Evolutionary conservation across 2,888 invertebrate genomes (phyloP).

Genomic region (Volucella bombylans): DNA sequence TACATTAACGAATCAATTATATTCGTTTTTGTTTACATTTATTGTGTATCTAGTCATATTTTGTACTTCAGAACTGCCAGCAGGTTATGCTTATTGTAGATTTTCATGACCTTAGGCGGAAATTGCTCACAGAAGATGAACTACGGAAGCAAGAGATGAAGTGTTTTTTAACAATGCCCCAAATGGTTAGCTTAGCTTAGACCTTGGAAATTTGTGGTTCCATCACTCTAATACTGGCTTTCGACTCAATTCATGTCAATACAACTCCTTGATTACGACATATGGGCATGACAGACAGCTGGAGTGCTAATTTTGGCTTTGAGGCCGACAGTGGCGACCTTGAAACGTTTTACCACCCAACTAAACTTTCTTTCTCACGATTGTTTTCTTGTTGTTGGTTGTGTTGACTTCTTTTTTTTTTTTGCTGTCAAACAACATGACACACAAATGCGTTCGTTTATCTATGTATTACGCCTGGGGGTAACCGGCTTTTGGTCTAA

Average conservation of each 20-base stretch:
- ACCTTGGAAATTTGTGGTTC: conserved; percentile 32
- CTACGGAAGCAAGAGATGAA: conserved; percentile 53
- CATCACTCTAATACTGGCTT: conserved; percentile 16
- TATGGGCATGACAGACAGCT: conserved; percentile 5
- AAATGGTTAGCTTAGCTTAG: not conserved
- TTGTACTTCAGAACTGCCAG: conserved; percentile 8
- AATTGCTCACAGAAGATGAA: conserved; percentile 32
- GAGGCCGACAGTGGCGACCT: conserved; percentile 35
- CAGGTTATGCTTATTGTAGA: conserved; percentile 10
- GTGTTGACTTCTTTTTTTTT: not conserved
- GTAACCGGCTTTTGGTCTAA: conserved; percentile 57
- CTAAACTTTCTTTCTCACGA: conserved; percentile 45
- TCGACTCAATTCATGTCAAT: conserved; percentile 3
- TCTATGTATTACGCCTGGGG: conserved; percentile 21
- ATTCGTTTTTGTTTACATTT: not conserved
- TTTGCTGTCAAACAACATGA: not conserved
- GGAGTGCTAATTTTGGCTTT: conserved; percentile 18
- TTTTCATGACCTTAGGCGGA: conserved; percentile 39
- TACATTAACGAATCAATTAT: conserved; percentile 2
- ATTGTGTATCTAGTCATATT: not conserved
- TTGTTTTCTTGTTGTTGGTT: not conserved
- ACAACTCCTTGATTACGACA: conserved; percentile 25
- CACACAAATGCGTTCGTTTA: conserved; percentile 61
- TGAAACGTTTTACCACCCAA: conserved; percentile 32
- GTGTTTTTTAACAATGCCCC: conserved; percentile 50